A percentile compares a stretch with the other conserved stretches of the same genome.
phyloP scores from a whole-genome alignment of 2,888 invertebrate genomes.

The Napeogenes sylphis region DNA sequence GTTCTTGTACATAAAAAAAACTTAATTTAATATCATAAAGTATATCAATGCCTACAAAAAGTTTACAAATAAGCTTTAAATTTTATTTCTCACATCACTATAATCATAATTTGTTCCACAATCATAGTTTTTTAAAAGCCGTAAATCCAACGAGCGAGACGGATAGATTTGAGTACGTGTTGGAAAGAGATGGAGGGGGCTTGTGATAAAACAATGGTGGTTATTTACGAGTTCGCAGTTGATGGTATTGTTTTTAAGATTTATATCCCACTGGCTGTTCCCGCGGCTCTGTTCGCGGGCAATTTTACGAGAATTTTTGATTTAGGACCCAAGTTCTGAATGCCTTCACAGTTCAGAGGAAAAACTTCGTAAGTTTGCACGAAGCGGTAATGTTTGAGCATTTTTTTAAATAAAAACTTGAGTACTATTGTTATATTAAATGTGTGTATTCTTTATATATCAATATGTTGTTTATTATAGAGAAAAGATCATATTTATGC shows the following conservation, averaged over 20 bases:
- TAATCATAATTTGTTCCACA: constrained; percentile 8
- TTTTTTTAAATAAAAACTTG: no score
- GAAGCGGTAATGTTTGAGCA: no score
- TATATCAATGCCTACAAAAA: background rate
- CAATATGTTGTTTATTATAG: no score
- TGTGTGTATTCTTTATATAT: no score
- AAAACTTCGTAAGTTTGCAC: no score
- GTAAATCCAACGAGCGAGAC: constrained; percentile 20
- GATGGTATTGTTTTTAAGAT: constrained; percentile 28
- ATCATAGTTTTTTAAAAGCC: constrained; percentile 12
- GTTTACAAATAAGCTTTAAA: background rate
- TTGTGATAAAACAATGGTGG: constrained; percentile 30
- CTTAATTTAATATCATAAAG: no score
- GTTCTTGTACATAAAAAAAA: no score
- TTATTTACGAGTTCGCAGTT: constrained; percentile 28
- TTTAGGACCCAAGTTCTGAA: background rate
- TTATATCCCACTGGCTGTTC: constrained; percentile 16
- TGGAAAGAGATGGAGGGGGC: constrained; percentile 19
- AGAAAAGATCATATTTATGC: no score
- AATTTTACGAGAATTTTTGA: constrained; percentile 4
- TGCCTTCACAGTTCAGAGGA: background rate
- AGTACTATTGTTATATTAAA: no score
- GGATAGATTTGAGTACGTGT: background rate
- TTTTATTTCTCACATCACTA: background rate
- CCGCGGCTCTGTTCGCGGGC: constrained; percentile 5